These are phyloP conservation scores for Pammene aurita DNA, from an alignment of 2,888 invertebrate species.

Conservation along the genomic window DNA sequence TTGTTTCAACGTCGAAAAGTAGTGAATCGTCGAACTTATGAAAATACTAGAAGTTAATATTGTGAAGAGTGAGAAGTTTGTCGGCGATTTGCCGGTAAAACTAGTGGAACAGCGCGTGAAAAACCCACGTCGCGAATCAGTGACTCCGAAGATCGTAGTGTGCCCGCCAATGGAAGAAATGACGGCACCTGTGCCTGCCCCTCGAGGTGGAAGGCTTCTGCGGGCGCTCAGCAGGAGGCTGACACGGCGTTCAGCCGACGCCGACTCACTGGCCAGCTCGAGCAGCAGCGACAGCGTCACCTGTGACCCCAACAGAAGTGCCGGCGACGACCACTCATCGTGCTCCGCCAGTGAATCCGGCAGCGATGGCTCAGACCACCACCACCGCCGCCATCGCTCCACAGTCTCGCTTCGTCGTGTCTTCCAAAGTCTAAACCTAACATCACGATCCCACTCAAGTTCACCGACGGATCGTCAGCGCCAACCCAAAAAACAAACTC, in stretches of 20 bases:
- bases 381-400: conserved; percentile 77
- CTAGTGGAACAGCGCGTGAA: conserved; percentile 59
- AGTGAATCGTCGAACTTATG: conserved; percentile 63
- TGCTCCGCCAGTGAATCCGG: conserved; percentile 85
- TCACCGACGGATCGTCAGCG: conserved; percentile 78
- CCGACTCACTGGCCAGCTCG: conserved; percentile 73
- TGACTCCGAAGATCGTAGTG: conserved; percentile 76
- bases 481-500: conserved; percentile 82
- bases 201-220: conserved; percentile 85
- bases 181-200: conserved; percentile 81
- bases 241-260: conserved; percentile 77
- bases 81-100: conserved; percentile 64
- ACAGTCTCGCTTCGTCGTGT: conserved; percentile 88
- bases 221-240: conserved; percentile 86
- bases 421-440: conserved; percentile 86
- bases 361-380: conserved; percentile 84
- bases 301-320: conserved; percentile 62
- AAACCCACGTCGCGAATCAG: conserved; percentile 61
- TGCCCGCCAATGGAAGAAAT: conserved; percentile 80
- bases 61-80: conserved; percentile 66
- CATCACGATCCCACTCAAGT: conserved; percentile 86
- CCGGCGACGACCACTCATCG: conserved; percentile 74
- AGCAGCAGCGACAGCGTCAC: conserved; percentile 77
- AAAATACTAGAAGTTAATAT: conserved; percentile 70
- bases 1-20: conserved; percentile 51